Evolutionary conservation across 1,140 invertebrate genomes (phyloP).

Genomic region (Trichogramma pretiosum): DNA sequence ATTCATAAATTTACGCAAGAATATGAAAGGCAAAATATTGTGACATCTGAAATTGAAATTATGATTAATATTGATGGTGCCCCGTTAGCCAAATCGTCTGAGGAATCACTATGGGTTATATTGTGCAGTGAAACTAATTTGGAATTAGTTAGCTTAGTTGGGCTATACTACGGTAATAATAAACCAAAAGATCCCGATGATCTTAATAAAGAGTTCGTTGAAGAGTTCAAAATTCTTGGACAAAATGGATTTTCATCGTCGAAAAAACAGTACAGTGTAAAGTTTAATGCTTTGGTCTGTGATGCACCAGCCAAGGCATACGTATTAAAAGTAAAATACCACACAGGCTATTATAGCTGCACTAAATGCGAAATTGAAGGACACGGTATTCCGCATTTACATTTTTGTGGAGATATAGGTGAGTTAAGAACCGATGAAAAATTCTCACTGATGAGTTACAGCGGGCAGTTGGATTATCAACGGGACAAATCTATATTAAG

Average conservation of each 20-base stretch:
- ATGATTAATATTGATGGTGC: conserved; percentile 21
- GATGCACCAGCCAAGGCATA: conserved; percentile 22
- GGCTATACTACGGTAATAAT: conserved; percentile 17
- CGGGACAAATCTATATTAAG: conserved; percentile 15
- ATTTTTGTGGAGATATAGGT: conserved; percentile 8
- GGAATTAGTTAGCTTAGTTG: conserved; percentile 16
- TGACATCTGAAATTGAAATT: background rate
- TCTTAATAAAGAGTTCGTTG: conserved; percentile 16
- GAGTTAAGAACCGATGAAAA: background rate
- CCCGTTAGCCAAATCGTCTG: conserved; percentile 19
- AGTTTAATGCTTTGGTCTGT: conserved; percentile 19
- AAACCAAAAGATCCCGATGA: conserved; percentile 18
- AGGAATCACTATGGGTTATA: conserved; percentile 27
- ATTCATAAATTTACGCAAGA: background rate
- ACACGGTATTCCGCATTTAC: too few species aligned
- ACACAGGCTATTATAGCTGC: conserved; percentile 23
- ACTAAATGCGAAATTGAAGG: conserved; percentile 21
- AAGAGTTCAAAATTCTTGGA: conserved; percentile 17
- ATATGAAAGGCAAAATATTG: background rate
- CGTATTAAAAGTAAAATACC: conserved; percentile 19
- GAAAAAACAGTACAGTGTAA: conserved; percentile 10
- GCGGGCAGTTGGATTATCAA: background rate
- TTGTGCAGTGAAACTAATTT: conserved; percentile 16
- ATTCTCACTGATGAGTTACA: background rate
- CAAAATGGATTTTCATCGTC: conserved; percentile 11